These are phyloP conservation scores for Phenganax stokvisi DNA, from an alignment of 92 coral and sea anemone species.

Conservation along the genomic window DNA sequence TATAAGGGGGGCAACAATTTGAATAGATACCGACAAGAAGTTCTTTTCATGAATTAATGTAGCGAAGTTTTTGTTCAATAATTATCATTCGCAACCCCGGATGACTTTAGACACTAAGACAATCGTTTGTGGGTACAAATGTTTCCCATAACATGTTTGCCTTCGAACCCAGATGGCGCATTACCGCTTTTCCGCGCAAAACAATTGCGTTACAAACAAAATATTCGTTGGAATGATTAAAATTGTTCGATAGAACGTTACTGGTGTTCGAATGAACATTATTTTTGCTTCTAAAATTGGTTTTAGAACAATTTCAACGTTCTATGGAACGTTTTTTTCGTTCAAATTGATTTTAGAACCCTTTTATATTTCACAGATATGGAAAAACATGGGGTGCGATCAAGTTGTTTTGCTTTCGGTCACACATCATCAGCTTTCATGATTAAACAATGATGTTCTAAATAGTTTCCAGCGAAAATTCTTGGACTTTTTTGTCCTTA, in stretches of 20 bases:
- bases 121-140: background rate
- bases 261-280: background rate
- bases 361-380: slow-evolving; percentile 1
- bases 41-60: background rate
- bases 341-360: background rate
- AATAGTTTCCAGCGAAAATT: background rate
- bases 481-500: background rate
- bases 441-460: slow-evolving; percentile 19
- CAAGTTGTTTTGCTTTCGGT: background rate
- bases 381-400: background rate
- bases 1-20: background rate
- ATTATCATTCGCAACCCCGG: background rate
- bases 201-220: background rate
- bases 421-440: slow-evolving; percentile 3
- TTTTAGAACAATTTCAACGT: background rate
- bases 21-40: background rate
- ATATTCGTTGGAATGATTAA: background rate
- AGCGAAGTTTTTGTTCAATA: background rate
- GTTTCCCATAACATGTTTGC: background rate
- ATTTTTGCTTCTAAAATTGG: no score
- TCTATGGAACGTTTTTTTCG: background rate
- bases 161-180: background rate
- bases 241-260: background rate
- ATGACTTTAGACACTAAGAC: background rate
- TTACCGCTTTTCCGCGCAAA: background rate